Evolutionary conservation across 2,113 vertebrate genomes (phyloP), one percentile per base, ranked within the genome.

Genomic region (Sapayoa aenigma): DNA sequence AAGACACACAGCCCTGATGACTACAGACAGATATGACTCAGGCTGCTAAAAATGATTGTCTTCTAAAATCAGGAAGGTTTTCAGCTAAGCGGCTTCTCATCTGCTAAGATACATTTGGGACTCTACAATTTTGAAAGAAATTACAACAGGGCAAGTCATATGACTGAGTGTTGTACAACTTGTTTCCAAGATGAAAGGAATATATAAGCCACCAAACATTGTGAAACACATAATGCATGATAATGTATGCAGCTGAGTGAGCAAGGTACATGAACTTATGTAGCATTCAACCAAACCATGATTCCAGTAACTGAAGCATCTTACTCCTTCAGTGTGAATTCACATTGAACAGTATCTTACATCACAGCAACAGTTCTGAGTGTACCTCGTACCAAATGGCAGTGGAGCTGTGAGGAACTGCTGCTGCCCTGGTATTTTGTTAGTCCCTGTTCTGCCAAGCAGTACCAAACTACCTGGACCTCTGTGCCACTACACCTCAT

Each of bases 211-310:
- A 71, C 47, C 39, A 65, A 35, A 47, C 42, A 58, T 4, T 53
- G 37, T 7, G 16, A 78, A 94, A 75, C 9, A 39, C 9, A 3
- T 2, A 13, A n/a, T 9, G 19, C 3, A 3, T 6, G 67, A 63
- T 33, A 31, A 5, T 23, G 21, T 12, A 19, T 1, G 4, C 2
- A 24, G 55, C 41, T 0, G 0, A 60, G 52, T 3, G 9, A 80
- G 42, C 13, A 37, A 63, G 42, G n/a, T 39, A 49, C 0, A 1
- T 4, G 8, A 93, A 71, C 22, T 79, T 66, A 42, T 12, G 49
- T 30, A 78, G 27, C 60, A 23, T 79, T 82, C 62, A 89, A 30
- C 12, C 11, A 50, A 78, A 67, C 16, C 22, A 6, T 4, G 1
- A 6, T 13, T 58, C 12, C 52, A 71, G 42, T 44, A 41, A 8